These are phyloP conservation scores for Eupithecia inturbata DNA, from an alignment of 2,888 invertebrate species.

Conservation along the genomic window DNA sequence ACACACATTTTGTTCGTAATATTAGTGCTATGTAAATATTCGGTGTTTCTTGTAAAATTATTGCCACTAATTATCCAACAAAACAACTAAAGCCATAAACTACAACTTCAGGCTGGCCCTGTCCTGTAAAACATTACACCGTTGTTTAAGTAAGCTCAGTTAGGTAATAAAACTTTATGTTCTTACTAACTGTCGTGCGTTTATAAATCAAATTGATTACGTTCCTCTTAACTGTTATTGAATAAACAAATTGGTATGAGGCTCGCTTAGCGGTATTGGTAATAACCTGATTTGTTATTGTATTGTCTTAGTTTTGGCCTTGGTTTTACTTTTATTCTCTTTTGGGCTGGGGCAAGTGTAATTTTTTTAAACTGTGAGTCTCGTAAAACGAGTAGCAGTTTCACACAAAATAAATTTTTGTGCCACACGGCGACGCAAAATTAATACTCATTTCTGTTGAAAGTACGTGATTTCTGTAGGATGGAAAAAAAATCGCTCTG, in stretches of 20 bases:
- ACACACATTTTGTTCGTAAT: not conserved
- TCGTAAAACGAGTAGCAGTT: too few species aligned
- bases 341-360: not conserved
- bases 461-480: too few species aligned
- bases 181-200: conserved; percentile 12
- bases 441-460: too few species aligned
- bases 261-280: conserved; percentile 20
- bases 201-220: conserved; percentile 24
- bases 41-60: not conserved
- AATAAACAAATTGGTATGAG: conserved; percentile 22
- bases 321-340: not conserved
- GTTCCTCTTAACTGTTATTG: conserved; percentile 27
- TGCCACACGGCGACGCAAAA: too few species aligned
- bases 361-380: too few species aligned
- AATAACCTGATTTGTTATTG: conserved; percentile 15
- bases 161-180: conserved; percentile 23
- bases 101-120: not conserved
- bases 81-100: conserved; percentile 2
- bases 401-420: too few species aligned
- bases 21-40: not conserved
- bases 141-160: conserved; percentile 6
- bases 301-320: conserved; percentile 4
- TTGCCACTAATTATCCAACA: not conserved
- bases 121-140: conserved; percentile 10
- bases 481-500: too few species aligned